A percentile compares a stretch with the other conserved stretches of the same genome.
These are phyloP conservation scores for Dreissena polymorpha DNA, from an alignment of 1,140 invertebrate genomes.

Conservation along the genomic window DNA sequence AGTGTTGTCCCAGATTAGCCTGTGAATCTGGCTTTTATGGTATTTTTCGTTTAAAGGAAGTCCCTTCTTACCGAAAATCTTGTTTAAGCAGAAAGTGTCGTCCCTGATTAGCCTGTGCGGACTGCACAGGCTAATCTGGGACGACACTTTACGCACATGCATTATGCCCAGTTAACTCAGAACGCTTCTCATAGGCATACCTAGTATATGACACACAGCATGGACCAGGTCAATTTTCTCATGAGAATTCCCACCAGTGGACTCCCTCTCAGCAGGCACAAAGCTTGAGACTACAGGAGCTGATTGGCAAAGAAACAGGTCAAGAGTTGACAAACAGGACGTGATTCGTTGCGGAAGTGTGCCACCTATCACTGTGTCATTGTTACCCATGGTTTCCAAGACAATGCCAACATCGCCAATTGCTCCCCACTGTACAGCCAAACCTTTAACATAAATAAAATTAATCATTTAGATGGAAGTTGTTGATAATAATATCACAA, in stretches of 20 bases:
- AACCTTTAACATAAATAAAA: constrained; percentile 66
- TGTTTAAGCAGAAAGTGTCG: no score
- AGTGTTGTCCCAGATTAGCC: no score
- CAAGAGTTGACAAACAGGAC: constrained; percentile 92
- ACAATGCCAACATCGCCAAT: constrained; percentile 98
- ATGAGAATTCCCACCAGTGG: constrained; percentile 66
- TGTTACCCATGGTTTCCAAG: constrained; percentile 91
- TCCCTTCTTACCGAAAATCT: no score
- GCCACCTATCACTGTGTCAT: constrained; percentile 95
- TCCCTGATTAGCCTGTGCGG: no score
- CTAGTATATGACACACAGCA: constrained; percentile 78
- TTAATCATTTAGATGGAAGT: background rate
- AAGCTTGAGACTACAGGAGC: constrained; percentile 92
- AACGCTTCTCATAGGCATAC: constrained; percentile 67
- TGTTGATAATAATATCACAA: no score
- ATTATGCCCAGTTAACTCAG: no score
- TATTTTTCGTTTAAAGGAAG: no score
- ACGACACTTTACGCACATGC: no score
- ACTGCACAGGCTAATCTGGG: no score
- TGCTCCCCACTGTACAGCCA: constrained; percentile 98
- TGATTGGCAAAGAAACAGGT: constrained; percentile 92
- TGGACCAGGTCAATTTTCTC: constrained; percentile 66
- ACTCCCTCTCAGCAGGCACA: constrained; percentile 87
- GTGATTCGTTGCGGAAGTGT: constrained; percentile 95
- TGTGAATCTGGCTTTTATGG: no score